These are phyloP conservation scores for Eidolon helvum DNA, from an alignment of 2,113 vertebrate species.

Conservation along the genomic window DNA sequence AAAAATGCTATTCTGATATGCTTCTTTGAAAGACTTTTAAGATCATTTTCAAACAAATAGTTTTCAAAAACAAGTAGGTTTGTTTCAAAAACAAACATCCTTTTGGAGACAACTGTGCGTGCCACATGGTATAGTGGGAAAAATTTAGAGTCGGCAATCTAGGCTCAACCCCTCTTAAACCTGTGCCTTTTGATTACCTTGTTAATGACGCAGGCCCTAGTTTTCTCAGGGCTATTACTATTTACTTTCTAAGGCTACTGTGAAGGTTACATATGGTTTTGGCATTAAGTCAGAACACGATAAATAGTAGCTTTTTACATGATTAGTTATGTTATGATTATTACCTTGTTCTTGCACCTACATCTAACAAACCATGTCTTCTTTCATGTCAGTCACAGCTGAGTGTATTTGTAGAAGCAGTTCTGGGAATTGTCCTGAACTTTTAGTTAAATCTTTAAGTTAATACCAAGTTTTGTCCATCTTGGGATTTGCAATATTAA, in stretches of 20 bases:
- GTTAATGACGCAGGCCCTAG: neutral
- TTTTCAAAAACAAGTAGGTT: neutral
- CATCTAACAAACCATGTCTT: neutral
- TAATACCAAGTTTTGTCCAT: neutral
- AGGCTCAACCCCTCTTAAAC: neutral
- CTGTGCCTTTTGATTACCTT: neutral
- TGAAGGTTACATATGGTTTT: neutral
- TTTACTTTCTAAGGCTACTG: neutral
- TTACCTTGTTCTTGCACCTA: neutral
- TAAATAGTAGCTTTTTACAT: neutral
- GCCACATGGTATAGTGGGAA: neutral
- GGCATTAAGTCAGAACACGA: neutral
- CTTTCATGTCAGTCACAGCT: neutral
- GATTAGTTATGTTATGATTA: neutral
- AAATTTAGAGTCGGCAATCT: neutral
- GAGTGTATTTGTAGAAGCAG: neutral
- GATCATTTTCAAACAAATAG: neutral
- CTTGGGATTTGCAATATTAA: neutral
- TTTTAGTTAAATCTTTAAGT: neutral
- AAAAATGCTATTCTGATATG: neutral
- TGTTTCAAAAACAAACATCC: no score
- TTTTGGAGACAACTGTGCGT: neutral
- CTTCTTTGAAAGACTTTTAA: conserved; percentile 11
- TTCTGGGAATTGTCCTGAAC: neutral
- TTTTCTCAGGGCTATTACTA: neutral